Evolutionary conservation across 1,140 invertebrate genomes (phyloP), one percentile per base, ranked within the genome.

Genomic region (Ceratina calcarata): DNA sequence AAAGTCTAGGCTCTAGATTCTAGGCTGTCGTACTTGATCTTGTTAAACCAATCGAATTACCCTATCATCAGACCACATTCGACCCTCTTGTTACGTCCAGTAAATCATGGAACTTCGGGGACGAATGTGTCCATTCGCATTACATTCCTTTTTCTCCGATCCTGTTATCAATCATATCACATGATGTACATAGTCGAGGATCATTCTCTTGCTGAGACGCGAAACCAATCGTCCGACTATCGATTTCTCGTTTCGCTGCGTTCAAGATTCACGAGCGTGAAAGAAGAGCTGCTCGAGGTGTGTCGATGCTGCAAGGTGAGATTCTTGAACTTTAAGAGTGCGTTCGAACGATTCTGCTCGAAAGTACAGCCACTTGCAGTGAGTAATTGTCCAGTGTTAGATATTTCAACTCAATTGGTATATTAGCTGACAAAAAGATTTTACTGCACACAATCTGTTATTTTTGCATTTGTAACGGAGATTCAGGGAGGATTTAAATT

Each of bases 31-130:
- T 18, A 16, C 64, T 71, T 74, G 67, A 84, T 84, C 67, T 57
- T 62, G 65, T 84, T 84, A 80, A 82, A 15, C 61, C 77, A 82
- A 84, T 82, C 45, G 58, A 64, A 84, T 84, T 84, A 84, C 45
- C 16, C 7, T 2, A 37, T 64, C 13, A 65, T 77, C 57, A 32
- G 37, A 55, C 20, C 24, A n/a, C 37, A 20, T 67, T 53, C 67
- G 71, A 67, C 49, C 60, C 53, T 32, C 64, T 64, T 16, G 4
- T 8, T 1, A 53, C 22, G 49, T 7, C 16, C 71, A 84, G 80
- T 84, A 53, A 75, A 82, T 61, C 61, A 65, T 55, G 71, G 62
- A 71, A 57, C 55, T 57, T 22, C 49, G n/a, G 51, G 18, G 53
- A 53, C 32, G 49, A 53, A 45, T 13, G 73, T 75, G 60, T 55